Evolutionary conservation across 2,888 invertebrate genomes (phyloP).

Genomic region (Rosalia funebris): DNA sequence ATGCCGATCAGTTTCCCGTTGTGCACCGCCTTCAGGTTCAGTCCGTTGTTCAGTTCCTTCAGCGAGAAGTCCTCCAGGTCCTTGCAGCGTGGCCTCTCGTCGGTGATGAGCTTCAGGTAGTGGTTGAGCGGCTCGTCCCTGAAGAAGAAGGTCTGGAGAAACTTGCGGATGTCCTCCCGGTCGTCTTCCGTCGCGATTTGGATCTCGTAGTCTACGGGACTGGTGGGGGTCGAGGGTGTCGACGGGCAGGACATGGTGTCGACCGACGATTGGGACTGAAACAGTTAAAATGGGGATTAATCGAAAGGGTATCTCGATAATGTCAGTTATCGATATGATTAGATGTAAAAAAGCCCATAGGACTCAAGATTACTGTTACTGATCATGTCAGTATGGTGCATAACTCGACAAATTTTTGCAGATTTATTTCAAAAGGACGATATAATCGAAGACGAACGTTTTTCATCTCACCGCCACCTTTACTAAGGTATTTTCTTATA

Average conservation of each 20-base stretch:
- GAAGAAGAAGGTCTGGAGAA: constrained; percentile 73
- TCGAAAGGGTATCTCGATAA: too few relatives aligned
- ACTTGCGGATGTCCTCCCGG: constrained; percentile 65
- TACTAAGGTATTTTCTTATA: too few relatives aligned
- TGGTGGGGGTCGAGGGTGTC: constrained; percentile 57
- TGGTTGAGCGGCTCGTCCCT: constrained; percentile 77
- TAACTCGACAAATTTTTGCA: too few relatives aligned
- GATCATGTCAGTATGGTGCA: too few relatives aligned
- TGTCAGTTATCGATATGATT: too few relatives aligned
- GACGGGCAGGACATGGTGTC: constrained; percentile 53
- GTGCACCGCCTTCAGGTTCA: constrained; percentile 72
- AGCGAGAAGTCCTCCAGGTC: constrained; percentile 74
- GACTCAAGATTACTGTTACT: too few relatives aligned
- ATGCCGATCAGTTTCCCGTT: constrained; percentile 67
- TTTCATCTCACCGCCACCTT: too few relatives aligned
- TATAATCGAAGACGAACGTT: too few relatives aligned
- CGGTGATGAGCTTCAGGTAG: constrained; percentile 70
- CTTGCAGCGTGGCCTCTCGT: constrained; percentile 69
- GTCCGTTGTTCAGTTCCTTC: constrained; percentile 68
- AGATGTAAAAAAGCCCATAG: too few relatives aligned
- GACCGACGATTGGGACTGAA: constrained; percentile 44
- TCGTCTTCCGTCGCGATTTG: constrained; percentile 63
- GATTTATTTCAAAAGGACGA: too few relatives aligned
- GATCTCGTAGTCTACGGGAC: constrained; percentile 62
- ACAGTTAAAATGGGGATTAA: constrained; percentile 19